Conservation (phyloP, 2,797 vertebrate species). For the Enteromius anoplus region DNA sequence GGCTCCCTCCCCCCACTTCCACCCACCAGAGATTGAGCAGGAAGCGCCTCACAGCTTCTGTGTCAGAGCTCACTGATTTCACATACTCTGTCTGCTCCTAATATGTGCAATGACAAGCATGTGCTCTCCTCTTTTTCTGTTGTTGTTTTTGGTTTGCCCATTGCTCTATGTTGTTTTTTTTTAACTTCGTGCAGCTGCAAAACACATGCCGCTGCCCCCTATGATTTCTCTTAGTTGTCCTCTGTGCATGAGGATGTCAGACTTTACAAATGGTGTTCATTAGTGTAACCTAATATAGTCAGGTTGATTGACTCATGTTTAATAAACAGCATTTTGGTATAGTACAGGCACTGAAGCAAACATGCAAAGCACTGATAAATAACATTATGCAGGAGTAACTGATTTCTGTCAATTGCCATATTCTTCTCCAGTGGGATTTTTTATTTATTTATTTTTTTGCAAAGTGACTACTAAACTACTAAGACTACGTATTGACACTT, state of each 20-base stretch:
- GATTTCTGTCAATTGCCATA: not conserved
- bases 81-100: constrained; percentile 42
- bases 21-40: constrained; percentile 31
- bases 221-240: constrained; percentile 3
- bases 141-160: not conserved
- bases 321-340: constrained; percentile 6
- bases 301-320: not conserved
- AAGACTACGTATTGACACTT: not conserved
- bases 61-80: constrained; percentile 49
- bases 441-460: not conserved
- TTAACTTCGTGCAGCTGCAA: constrained; percentile 30
- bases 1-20: constrained; percentile 2
- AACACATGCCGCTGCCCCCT: not conserved
- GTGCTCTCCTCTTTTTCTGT: constrained; percentile 21
- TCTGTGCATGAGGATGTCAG: not conserved
- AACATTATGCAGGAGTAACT: not conserved
- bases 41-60: constrained; percentile 31
- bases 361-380: not conserved
- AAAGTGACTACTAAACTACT: not conserved
- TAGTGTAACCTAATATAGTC: constrained; percentile 3
- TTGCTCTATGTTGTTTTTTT: not conserved
- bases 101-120: constrained; percentile 51
- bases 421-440: not conserved
- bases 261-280: not conserved
- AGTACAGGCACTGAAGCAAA: not conserved